Percentiles rank a stretch among this genome's conserved stretches.
Conservation (phyloP, 2,113 vertebrate species). For the Hippolais icterina region DNA sequence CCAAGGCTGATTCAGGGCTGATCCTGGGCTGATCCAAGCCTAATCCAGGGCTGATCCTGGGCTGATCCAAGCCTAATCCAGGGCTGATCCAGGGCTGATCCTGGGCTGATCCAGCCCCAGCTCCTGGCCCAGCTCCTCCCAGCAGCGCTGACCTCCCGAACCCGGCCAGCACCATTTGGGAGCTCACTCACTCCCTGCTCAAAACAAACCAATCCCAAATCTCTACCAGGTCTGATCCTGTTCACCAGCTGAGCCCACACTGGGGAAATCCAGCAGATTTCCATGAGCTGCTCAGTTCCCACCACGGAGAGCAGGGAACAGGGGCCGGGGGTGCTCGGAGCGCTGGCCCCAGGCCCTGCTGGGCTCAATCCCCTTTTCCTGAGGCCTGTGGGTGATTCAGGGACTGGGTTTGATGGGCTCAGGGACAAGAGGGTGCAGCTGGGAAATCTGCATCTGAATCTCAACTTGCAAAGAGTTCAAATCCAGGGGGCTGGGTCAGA, state of each 20-base stretch:
- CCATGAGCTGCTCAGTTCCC: neutral
- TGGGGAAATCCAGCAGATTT: slow-evolving; percentile 1
- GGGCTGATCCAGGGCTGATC: neutral
- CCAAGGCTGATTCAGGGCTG: too few species aligned
- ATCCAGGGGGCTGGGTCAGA: neutral
- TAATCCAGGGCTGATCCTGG: too few species aligned
- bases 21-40: too few species aligned
- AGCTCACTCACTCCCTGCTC: neutral
- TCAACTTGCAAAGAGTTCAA: slow-evolving; percentile 7
- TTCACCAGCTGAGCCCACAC: neutral
- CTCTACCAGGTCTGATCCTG: neutral
- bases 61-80: too few species aligned
- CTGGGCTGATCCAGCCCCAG: neutral
- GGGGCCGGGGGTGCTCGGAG: neutral
- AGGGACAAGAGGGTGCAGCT: slow-evolving; percentile 49
- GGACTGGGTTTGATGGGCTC: slow-evolving; percentile 7
- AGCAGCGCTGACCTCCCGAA: neutral
- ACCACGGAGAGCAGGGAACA: neutral
- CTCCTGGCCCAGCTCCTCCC: neutral
- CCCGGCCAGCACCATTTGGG: neutral
- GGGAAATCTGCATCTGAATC: slow-evolving; percentile 20
- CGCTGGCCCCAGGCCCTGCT: neutral
- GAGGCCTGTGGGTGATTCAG: slow-evolving; percentile 36
- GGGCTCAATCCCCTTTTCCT: neutral
- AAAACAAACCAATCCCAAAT: neutral